Conservation (phyloP, 2,797 vertebrate species). For the Lophius americanus region DNA sequence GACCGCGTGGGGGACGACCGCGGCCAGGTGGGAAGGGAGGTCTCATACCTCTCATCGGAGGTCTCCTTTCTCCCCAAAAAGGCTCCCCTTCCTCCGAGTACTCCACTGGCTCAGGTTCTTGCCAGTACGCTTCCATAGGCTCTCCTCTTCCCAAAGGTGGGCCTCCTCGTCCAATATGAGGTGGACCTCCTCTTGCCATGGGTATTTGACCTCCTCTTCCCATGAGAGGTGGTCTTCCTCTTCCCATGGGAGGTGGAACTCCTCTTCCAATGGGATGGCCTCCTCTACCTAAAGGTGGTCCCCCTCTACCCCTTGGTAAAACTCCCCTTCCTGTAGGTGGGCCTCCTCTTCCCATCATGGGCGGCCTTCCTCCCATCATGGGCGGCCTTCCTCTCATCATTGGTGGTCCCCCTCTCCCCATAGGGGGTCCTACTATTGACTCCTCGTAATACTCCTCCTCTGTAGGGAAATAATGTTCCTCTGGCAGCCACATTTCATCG, state of each 20-base stretch:
- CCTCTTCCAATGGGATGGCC: slow-evolving; percentile 70
- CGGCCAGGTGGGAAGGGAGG: slow-evolving; percentile 79
- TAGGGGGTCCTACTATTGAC: slow-evolving; percentile 76
- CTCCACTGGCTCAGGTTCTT: slow-evolving; percentile 82
- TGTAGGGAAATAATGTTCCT: slow-evolving; percentile 79
- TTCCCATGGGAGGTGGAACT: slow-evolving; percentile 50
- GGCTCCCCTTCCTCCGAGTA: slow-evolving; percentile 85
- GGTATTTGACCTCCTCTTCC: slow-evolving; percentile 70
- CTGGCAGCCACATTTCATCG: slow-evolving; percentile 84
- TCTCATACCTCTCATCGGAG: slow-evolving; percentile 80
- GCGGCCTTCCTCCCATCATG: slow-evolving; percentile 65
- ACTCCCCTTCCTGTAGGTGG: slow-evolving; percentile 35
- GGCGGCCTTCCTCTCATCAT: slow-evolving; percentile 39
- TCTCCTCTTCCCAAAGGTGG: slow-evolving; percentile 69
- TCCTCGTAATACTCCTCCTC: slow-evolving; percentile 83
- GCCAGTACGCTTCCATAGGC: slow-evolving; percentile 85
- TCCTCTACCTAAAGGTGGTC: slow-evolving; percentile 29
- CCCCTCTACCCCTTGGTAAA: slow-evolving; percentile 42
- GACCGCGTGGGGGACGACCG: slow-evolving; percentile 77
- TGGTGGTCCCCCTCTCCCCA: slow-evolving; percentile 61
- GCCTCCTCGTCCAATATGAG: slow-evolving; percentile 43
- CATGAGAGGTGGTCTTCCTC: slow-evolving; percentile 50
- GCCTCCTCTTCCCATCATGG: slow-evolving; percentile 73
- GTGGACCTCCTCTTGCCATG: slow-evolving; percentile 48
- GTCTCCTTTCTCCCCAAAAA: slow-evolving; percentile 87